Evolutionary conservation across 1,140 invertebrate species (phyloP).

Genomic region (Nasonia vitripennis): DNA sequence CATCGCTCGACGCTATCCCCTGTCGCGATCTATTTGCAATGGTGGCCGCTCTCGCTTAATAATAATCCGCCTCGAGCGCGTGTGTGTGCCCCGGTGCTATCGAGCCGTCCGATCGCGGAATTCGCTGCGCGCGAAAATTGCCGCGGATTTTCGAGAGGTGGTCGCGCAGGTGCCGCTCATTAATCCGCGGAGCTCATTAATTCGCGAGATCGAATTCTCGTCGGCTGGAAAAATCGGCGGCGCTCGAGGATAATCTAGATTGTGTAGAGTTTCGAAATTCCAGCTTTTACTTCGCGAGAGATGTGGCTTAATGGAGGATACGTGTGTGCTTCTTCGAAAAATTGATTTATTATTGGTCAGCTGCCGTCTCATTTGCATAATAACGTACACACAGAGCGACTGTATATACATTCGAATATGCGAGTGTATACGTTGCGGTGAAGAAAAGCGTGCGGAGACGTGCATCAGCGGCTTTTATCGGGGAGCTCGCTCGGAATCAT

Average conservation of each 20-base stretch:
- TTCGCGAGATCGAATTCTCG: background rate
- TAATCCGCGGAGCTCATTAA: constrained; percentile 29
- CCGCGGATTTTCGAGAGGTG: constrained; percentile 15
- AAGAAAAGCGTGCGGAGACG: background rate
- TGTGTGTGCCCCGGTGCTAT: background rate
- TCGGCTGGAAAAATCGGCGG: background rate
- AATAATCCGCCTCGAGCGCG: constrained; percentile 38
- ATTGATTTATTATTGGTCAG: background rate
- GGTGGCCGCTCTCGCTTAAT: background rate
- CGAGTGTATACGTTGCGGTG: too few species aligned
- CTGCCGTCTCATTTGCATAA: background rate
- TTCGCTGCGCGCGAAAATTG: constrained; percentile 32
- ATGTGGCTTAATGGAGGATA: too few species aligned
- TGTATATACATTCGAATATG: constrained; percentile 24
- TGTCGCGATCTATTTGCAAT: constrained; percentile 40
- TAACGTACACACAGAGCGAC: constrained; percentile 13
- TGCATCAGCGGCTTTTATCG: background rate
- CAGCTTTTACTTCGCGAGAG: too few species aligned
- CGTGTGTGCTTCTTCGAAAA: background rate
- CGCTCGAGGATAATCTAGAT: background rate
- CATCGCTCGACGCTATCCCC: background rate
- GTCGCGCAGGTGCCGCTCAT: constrained; percentile 22
- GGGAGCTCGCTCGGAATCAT: background rate
- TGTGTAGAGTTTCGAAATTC: too few species aligned
- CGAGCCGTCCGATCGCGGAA: constrained; percentile 6